Base-by-base conservation (phyloP, 2,113 vertebrate species). In the Panthera leo region DNA sequence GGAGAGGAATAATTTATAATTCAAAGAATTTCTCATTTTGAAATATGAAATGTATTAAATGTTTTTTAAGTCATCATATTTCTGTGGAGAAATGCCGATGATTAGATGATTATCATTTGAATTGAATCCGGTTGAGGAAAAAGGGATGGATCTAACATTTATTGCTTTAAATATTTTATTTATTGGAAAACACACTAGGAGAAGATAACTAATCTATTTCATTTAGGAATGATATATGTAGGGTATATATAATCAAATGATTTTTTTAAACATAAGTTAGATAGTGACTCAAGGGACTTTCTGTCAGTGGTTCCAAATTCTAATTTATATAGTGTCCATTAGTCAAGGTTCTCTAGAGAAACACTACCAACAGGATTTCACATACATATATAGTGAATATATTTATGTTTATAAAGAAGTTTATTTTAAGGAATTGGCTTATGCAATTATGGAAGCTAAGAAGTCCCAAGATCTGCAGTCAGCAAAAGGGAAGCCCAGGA, bases 31-130 rank as follows among this genome's bases (percentile, higher is more conserved):
- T 91, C 23, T 86, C 7, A 86, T 53, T 90, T 15, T 71, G 78
- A 96, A 88, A 80, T 65, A 67, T 63, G 10, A 80, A 88, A 51
- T 94, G 11, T 48, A 61, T 78, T 85, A 87, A 73, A 82, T 87
- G 29, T 76, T 86, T 93, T 78, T 93, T 27, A 85, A 93, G 67
- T 61, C 51, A 85, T 96, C 34, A 25, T 88, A 21, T 79, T 93
- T 97, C 93, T 65, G 36, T 84, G 29, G 3, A 1, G 27, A 83
- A 91, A 67, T 91, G 55, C 39, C 42, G 63, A 45, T 82, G 39
- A 88, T 65, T 93, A 80, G 29, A 65, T 88, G 93, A 83, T 91
- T 96, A 61, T 87, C 21, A 45, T 91, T 91, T 85, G 13, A 27
- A 21, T 55, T 75, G 80, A 84, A 67, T 91, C 34, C 65, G 87